Evolutionary conservation across 2,888 invertebrate species (phyloP), one percentile per base, ranked within the genome.

Genomic region (Drosophila niveifrons): DNA sequence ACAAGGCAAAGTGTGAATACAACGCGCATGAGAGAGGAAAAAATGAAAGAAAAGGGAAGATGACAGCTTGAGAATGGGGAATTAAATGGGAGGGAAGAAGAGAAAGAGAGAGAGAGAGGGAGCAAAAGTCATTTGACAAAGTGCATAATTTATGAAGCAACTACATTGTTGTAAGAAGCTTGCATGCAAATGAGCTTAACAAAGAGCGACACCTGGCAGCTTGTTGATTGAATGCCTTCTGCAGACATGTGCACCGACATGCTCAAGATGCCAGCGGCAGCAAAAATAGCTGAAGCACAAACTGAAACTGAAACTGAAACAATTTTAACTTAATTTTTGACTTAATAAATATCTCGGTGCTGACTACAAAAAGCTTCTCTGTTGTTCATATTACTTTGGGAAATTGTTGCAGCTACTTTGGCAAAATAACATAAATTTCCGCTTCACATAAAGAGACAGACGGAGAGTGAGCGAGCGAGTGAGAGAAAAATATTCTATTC

Each of bases 371-470:
- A 55, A 62, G 11, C 39, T 50, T 41, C 31, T n/a, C 13, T 55
- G 31, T 55, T 62, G 63, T 15, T 41, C 44, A 59, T 59, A 55
- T 61, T 74, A 66, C 67, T 66, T 64, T 58, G 65, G 23, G 13
- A 66, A 59, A 62, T 75, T 53, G 46, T 64, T 66, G 66, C 72
- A 72, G 73, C 57, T 66, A 71, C 68, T 86, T 79, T 34, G 69
- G 58, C 41, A 55, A 78, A 78, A 80, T 80, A 71, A 61, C 72
- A 73, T 69, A 73, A 75, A 82, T 69, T 74, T 70, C 63, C 48
- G 64, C 58, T 58, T 58, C 31, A 44, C 18, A 31, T 43, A 44
- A 18, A 13, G n/a, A 18, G 11, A 50, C 7, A 31, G 13, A 18
- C 18, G 31, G 2, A 11, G 11, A 34, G 34, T 11, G 36, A 4